Base-by-base conservation (phyloP, 1,140 invertebrate genomes). In the Pollicipes pollicipes region DNA sequence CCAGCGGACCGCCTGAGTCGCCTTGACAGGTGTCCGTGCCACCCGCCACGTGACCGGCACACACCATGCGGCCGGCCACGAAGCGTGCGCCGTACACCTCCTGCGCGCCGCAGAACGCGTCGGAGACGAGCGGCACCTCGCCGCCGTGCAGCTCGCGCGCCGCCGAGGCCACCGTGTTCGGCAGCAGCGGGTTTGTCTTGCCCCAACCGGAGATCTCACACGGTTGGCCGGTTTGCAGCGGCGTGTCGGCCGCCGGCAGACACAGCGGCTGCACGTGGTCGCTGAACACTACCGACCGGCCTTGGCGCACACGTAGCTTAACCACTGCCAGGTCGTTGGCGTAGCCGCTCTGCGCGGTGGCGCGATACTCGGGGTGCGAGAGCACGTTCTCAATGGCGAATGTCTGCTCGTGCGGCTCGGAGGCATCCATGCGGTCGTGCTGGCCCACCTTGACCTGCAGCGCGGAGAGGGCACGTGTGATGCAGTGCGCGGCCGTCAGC, bases 11-110 rank as follows among this genome's bases (percentile, higher is more conserved):
- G 66, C 82, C 79, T 63, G 89, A 91, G 79, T 95, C 92, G 4
- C 92, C 93, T 76, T 93, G 87, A 75, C 92, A 95, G 17, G 90
- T 87, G 79, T 95, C 92, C 0, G 87, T 81, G 63, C 90, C 89
- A 72, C 90, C 89, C 75, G 88, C 85, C 67, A 88, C 78, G 76
- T 84, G 86, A 21, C 92, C 92, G 32, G 92, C 91, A 78, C 92
- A 95, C 74, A 94, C 84, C 91, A 93, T 94, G 73, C 89, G 88
- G 6, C 87, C 83, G 0, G 86, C 88, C 75, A 94, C 85, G n/a
- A 84, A 76, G 24, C 77, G 74, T 70, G 78, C 74, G 4, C 83
- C 83, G 71, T 84, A 85, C 72, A 83, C 78, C 71, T 81, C 77
- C 58, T 76, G 76, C 13, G 81, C 79, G 63, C 76, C 76, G 73